phyloP scores from a whole-genome alignment of 1,140 invertebrate genomes.

The Archegozetes longisetosus region DNA sequence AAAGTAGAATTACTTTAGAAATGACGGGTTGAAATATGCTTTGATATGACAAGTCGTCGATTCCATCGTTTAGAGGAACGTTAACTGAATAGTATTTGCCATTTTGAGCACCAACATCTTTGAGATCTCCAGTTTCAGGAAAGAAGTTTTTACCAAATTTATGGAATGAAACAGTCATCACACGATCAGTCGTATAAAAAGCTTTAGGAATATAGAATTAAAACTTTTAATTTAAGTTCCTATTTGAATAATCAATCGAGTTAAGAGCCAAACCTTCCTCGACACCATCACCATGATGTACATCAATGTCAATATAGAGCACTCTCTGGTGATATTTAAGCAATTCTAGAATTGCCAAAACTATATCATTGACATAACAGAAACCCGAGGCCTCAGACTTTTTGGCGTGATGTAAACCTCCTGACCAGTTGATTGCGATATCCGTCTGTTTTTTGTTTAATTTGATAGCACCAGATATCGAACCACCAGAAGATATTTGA shows the following conservation, averaged over 20 bases:
- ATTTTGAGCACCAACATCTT: conserved; percentile 88
- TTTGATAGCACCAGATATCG: conserved; percentile 33
- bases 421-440: conserved; percentile 36
- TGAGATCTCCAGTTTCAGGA: conserved; percentile 66
- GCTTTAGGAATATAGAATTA: conserved; percentile 22
- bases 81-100: conserved; percentile 98
- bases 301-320: conserved; percentile 37
- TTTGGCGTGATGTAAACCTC: conserved; percentile 35
- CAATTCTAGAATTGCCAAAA: conserved; percentile 35
- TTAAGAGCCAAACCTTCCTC: conserved; percentile 25
- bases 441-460: conserved; percentile 34
- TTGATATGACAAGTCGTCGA: conserved; percentile 92
- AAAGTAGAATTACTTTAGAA: conserved; percentile 75
- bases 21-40: conserved; percentile 78
- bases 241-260: too few species aligned
- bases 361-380: conserved; percentile 38
- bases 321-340: conserved; percentile 34
- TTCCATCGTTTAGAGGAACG: conserved; percentile 89
- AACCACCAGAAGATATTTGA: conserved; percentile 33
- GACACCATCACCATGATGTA: conserved; percentile 36
- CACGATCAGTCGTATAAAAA: conserved; percentile 34
- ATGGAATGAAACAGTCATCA: conserved; percentile 35
- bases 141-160: conserved; percentile 47
- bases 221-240: too few species aligned
- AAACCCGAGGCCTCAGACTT: conserved; percentile 35